Conservation (phyloP, 2,888 invertebrate genomes). For the Ptilodon capucinus region DNA sequence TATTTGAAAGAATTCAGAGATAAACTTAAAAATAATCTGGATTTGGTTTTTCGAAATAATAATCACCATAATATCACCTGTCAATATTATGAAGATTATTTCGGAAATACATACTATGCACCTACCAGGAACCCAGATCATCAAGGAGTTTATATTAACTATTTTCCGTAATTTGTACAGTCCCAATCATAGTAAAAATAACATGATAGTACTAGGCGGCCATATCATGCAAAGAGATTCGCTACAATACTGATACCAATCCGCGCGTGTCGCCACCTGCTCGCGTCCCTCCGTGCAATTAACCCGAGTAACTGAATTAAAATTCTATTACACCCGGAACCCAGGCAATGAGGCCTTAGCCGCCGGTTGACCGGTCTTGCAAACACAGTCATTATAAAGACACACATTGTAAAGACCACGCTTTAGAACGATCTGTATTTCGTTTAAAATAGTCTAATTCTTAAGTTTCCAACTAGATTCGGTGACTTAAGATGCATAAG, state of each 20-base stretch:
- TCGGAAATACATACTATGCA: too few relatives aligned
- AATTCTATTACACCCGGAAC: constrained; percentile 14
- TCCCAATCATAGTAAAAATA: not conserved
- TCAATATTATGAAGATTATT: too few relatives aligned
- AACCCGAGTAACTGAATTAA: constrained; percentile 20
- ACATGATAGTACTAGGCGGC: not conserved
- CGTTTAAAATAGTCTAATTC: too few relatives aligned
- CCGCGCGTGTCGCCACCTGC: constrained; percentile 10
- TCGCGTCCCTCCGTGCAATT: constrained; percentile 7
- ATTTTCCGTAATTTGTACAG: too few relatives aligned
- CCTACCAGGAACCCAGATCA: too few relatives aligned
- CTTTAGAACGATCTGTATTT: too few relatives aligned
- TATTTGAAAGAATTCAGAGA: too few relatives aligned
- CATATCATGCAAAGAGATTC: not conserved
- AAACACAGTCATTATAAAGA: not conserved
- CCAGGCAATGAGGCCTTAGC: not conserved
- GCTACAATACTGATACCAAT: constrained; percentile 10
- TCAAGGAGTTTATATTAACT: too few relatives aligned
- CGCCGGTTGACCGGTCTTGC: not conserved
- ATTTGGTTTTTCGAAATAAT: too few relatives aligned
- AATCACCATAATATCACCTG: too few relatives aligned
- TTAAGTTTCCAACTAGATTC: too few relatives aligned
- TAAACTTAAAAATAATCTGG: not conserved
- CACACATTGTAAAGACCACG: not conserved
- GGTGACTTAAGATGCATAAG: too few relatives aligned